Evolutionary conservation across 2,888 invertebrate genomes (phyloP), one percentile per base, ranked within the genome.

Genomic region (Dorcus hopei): DNA sequence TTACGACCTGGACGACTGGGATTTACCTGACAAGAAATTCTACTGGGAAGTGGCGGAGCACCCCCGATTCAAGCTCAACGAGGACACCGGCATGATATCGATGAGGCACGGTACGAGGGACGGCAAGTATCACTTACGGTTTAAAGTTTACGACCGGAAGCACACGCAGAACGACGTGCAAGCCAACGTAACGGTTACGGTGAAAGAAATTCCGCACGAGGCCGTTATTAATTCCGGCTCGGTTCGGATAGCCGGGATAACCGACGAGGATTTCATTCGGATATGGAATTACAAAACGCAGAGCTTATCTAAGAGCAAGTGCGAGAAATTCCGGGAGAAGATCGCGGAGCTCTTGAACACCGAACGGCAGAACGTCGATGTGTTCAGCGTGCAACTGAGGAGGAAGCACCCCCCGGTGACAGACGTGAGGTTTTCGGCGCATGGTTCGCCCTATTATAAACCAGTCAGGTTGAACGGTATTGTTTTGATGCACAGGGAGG

Each of bases 1-100:
- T 0, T 94, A 95, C 74, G 99, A 99, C 80, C 81, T 93, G 64
- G 99, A 99, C 78, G 99, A 99, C 77, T 99, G 98, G 98, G 99
- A 99, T 80, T 81, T 97, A 64, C 93, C 93, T 0, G 97, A 98
- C 77, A 99, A 99, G 79, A 95, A 93, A 72, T 99, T 97, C 82
- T 94, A 93, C 75, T 96, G 95, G 94, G 94, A 94, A 74, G 87
- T 87, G 48, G 82, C 87, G 54, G 92, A 93, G 74, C 93, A 95
- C 81, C 89, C 91, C 1, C 87, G 89, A 68, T 96, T 96, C 77
- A 91, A 90, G 61, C 80, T 97, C 33, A 91, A 96, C 75, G 90
- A 92, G 76, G 92, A 94, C 74, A 91, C 93, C 0, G 97, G 97
- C 14, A 93, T 95, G 91, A 91, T 99, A 68, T 93, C 91, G 62